Evolutionary conservation across 2,888 invertebrate species (phyloP).

Genomic region (Pristionchus arcanus): DNA sequence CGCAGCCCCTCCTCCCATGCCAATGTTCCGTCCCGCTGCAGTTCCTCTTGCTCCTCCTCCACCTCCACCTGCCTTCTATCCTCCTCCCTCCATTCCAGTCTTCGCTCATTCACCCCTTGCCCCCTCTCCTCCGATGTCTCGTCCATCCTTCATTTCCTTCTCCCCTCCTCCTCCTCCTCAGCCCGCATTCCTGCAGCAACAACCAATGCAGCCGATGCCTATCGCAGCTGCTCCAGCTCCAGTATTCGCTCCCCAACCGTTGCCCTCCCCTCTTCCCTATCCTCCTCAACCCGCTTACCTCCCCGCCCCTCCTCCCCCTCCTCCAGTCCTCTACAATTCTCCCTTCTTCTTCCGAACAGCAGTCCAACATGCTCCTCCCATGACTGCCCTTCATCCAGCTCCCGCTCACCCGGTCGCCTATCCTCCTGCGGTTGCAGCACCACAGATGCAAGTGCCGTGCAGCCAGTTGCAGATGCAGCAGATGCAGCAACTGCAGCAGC

Average conservation of each 20-base stretch:
- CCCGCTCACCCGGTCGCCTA: background rate
- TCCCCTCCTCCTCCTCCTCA: background rate
- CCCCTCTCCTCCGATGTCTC: background rate
- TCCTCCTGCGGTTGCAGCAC: background rate
- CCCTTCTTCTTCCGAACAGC: conserved; percentile 36
- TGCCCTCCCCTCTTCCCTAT: background rate
- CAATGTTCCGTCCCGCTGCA: background rate
- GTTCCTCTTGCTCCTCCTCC: background rate
- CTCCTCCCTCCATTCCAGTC: conserved; percentile 12
- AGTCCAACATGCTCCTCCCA: conserved; percentile 6
- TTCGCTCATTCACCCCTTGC: background rate
- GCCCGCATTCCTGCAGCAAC: background rate
- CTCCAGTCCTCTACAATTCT: conserved; percentile 31
- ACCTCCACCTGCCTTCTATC: background rate
- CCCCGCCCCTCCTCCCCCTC: background rate
- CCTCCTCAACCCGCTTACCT: background rate
- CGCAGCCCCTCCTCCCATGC: background rate
- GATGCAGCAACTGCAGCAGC: conserved; percentile 18
- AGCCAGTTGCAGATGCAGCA: background rate
- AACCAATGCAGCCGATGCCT: background rate
- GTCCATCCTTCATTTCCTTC: conserved; percentile 8
- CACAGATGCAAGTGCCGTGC: background rate
- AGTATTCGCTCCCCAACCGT: background rate
- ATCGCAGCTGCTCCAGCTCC: background rate
- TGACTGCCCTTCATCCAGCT: background rate